A percentile compares a stretch with the other conserved stretches of the same genome.
phyloP scores from a whole-genome alignment of 2,888 invertebrate genomes.

The Epistrophella euchroma region DNA sequence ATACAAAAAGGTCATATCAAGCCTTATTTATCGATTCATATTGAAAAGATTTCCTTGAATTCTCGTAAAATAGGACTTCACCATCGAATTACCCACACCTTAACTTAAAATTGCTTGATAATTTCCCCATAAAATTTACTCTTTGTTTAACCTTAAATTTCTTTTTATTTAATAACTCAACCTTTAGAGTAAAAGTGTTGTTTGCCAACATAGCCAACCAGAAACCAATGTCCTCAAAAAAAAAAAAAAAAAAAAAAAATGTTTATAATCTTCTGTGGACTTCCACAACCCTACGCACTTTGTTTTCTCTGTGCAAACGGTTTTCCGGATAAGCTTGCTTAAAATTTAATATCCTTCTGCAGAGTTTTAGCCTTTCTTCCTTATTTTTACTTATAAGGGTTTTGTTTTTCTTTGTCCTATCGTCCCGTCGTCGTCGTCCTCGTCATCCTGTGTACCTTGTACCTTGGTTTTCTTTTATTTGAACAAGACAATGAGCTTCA shows the following conservation, averaged over 20 bases:
- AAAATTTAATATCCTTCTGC: slow-evolving; percentile 41
- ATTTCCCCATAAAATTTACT: slow-evolving; percentile 22
- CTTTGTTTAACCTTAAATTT: slow-evolving; percentile 10
- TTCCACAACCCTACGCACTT: slow-evolving; percentile 34
- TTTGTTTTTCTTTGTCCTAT: not conserved
- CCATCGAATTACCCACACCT: not conserved
- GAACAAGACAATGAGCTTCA: slow-evolving; percentile 22
- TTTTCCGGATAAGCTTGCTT: slow-evolving; percentile 41
- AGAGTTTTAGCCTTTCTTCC: slow-evolving; percentile 7
- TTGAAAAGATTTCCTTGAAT: not conserved
- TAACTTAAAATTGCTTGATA: not conserved
- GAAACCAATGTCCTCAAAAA: slow-evolving; percentile 16
- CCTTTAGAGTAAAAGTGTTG: slow-evolving; percentile 21
- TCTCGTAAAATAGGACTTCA: not conserved
- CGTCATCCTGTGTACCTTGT: not conserved
- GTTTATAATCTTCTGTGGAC: slow-evolving; percentile 26
- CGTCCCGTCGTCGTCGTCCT: not conserved
- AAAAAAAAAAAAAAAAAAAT: not conserved
- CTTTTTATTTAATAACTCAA: slow-evolving; percentile 17
- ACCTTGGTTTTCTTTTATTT: slow-evolving; percentile 27
- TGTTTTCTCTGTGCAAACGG: slow-evolving; percentile 38
- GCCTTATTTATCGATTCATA: not conserved
- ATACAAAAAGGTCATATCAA: not conserved
- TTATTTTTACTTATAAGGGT: slow-evolving; percentile 3
- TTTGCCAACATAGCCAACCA: slow-evolving; percentile 5